Evolutionary conservation across 2,113 vertebrate genomes (phyloP).

Genomic region (Cynopterus brachyotis): DNA sequence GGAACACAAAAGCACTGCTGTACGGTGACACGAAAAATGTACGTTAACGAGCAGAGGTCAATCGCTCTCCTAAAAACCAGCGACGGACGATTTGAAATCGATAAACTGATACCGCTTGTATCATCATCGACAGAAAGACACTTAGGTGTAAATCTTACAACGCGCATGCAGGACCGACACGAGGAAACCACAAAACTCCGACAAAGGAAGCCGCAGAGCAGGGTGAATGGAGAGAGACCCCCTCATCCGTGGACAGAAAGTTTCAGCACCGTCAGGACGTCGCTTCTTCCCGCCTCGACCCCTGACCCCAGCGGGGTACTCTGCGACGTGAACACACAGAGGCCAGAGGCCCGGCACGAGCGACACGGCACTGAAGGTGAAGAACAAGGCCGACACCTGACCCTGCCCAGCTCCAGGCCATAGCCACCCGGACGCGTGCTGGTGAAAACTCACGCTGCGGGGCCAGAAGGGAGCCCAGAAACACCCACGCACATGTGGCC

Average conservation of each 20-base stretch:
- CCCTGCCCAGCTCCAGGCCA: fast-evolving
- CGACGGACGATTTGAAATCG: background rate
- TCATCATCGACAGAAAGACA: background rate
- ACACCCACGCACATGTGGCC: background rate
- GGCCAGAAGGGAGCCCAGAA: no score
- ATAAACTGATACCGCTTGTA: background rate
- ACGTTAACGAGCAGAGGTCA: background rate
- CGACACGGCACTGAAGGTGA: no score
- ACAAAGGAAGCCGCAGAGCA: background rate
- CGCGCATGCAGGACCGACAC: fast-evolving
- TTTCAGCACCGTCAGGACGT: background rate
- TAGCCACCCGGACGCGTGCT: fast-evolving
- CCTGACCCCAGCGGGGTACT: background rate
- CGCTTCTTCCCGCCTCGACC: background rate
- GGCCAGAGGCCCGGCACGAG: background rate
- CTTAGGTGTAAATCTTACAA: background rate
- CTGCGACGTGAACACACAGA: background rate
- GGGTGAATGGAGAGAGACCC: background rate
- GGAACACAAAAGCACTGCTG: fast-evolving
- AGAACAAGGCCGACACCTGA: background rate
- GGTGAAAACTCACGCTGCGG: background rate
- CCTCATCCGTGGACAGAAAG: background rate
- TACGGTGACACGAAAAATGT: fast-evolving
- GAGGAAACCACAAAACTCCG: background rate
- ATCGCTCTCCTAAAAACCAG: background rate